Conservation (phyloP, 1,140 invertebrate species). For the Drosophila murphyi region DNA sequence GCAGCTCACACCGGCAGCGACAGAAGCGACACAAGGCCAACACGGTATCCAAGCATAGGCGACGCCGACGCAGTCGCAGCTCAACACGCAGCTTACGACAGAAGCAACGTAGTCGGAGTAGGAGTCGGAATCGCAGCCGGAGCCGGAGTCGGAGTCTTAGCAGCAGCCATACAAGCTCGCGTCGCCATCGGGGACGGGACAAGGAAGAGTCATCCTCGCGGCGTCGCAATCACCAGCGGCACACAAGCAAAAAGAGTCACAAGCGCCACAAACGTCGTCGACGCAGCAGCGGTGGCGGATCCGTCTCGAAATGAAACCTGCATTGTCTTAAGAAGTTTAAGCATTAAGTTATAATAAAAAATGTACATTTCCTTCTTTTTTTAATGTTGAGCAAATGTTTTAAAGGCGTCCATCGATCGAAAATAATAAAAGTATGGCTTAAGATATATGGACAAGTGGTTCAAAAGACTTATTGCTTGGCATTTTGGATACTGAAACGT, state of each 20-base stretch:
- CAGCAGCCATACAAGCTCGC: slow-evolving; percentile 31
- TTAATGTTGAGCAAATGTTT: slow-evolving; percentile 28
- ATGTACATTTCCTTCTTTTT: slow-evolving; percentile 31
- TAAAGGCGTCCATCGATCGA: not conserved
- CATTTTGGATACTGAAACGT: no score
- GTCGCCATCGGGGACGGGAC: slow-evolving; percentile 33
- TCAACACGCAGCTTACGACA: slow-evolving; percentile 19
- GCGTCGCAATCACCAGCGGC: slow-evolving; percentile 24
- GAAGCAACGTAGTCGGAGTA: slow-evolving; percentile 22
- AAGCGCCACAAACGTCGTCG: slow-evolving; percentile 67
- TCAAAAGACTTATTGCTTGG: no score
- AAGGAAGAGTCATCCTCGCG: slow-evolving; percentile 22
- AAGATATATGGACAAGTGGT: not conserved
- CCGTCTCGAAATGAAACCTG: slow-evolving; percentile 37
- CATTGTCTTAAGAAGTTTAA: slow-evolving; percentile 20
- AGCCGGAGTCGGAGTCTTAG: slow-evolving; percentile 43
- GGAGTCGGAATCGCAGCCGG: slow-evolving; percentile 36
- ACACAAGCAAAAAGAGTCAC: slow-evolving; percentile 59
- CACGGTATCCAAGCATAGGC: slow-evolving; percentile 15
- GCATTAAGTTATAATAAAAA: slow-evolving; percentile 16
- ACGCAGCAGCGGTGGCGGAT: slow-evolving; percentile 50
- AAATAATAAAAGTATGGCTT: slow-evolving; percentile 4
- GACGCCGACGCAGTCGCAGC: slow-evolving; percentile 29
- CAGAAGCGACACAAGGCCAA: slow-evolving; percentile 39
- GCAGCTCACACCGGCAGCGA: slow-evolving; percentile 27